Percentiles rank a stretch among this genome's conserved stretches.
phyloP scores from a whole-genome alignment of 2,797 vertebrate genomes.

The Thalassophryne amazonica region DNA sequence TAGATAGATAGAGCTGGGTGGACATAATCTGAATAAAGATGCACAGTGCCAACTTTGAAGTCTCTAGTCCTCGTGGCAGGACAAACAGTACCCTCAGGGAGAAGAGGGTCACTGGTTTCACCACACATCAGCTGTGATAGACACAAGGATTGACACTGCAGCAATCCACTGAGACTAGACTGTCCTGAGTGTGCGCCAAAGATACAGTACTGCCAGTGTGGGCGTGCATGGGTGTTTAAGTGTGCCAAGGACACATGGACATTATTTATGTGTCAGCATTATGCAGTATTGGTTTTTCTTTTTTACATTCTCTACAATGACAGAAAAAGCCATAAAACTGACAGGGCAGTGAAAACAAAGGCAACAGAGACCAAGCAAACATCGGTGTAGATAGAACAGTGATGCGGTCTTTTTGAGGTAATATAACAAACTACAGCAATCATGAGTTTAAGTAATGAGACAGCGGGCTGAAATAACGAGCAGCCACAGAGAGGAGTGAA shows the following conservation, averaged over 20 bases:
- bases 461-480: constrained; percentile 19
- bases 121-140: constrained; percentile 43
- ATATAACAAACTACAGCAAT: constrained; percentile 1
- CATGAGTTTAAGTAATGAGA: constrained; percentile 27
- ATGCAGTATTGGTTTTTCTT: neutral
- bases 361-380: constrained; percentile 17
- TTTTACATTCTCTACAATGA: neutral
- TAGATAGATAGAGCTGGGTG: neutral
- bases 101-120: constrained; percentile 30
- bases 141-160: constrained; percentile 31
- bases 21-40: constrained; percentile 21
- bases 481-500: constrained; percentile 6
- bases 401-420: constrained; percentile 14
- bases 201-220: constrained; percentile 7
- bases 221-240: neutral
- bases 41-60: constrained; percentile 16
- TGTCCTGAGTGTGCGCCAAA: neutral
- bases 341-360: neutral
- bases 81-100: constrained; percentile 9
- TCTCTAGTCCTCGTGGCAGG: constrained; percentile 10
- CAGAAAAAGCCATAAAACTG: constrained; percentile 1
- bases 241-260: constrained; percentile 4
- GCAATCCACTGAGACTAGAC: constrained; percentile 7
- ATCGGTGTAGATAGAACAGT: constrained; percentile 1
- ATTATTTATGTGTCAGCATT: neutral